These are phyloP conservation scores for Phrynosoma platyrhinos DNA, from an alignment of 2,113 vertebrate genomes.

Conservation along the genomic window DNA sequence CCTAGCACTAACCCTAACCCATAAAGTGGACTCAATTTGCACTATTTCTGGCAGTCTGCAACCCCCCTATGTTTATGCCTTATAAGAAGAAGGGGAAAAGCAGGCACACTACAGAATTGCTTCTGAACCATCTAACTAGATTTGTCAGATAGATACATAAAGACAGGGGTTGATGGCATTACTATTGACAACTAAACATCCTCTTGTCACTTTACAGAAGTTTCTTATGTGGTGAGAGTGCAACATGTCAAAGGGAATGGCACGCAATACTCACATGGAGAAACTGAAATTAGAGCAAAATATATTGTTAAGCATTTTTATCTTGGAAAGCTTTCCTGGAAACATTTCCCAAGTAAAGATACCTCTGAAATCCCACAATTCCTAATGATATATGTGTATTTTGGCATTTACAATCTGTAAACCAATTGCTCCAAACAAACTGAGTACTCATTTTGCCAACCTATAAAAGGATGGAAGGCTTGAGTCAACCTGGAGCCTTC, in stretches of 20 bases:
- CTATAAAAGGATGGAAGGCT: too few species aligned
- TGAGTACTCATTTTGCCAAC: too few species aligned
- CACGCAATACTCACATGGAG: background rate
- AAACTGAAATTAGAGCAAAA: slow-evolving; percentile 7
- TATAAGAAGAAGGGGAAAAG: background rate
- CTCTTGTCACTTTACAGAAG: background rate
- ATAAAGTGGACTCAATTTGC: too few species aligned
- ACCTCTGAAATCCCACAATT: background rate
- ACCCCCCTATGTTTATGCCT: slow-evolving; percentile 21
- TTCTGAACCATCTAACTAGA: slow-evolving; percentile 4
- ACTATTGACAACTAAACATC: background rate
- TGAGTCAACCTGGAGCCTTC: too few species aligned
- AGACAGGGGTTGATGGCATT: background rate
- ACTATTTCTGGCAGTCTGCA: too few species aligned
- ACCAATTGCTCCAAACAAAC: too few species aligned
- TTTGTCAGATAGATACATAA: slow-evolving; percentile 31
- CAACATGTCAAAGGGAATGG: background rate
- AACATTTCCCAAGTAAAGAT: background rate
- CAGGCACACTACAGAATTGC: background rate
- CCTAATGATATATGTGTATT: background rate
- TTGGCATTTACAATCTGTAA: background rate
- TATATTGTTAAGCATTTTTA: background rate
- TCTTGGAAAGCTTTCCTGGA: background rate
- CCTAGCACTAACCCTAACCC: too few species aligned
- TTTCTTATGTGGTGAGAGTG: background rate